phyloP scores from a whole-genome alignment of 2,888 invertebrate genomes.

The Ochropleura leucogaster region DNA sequence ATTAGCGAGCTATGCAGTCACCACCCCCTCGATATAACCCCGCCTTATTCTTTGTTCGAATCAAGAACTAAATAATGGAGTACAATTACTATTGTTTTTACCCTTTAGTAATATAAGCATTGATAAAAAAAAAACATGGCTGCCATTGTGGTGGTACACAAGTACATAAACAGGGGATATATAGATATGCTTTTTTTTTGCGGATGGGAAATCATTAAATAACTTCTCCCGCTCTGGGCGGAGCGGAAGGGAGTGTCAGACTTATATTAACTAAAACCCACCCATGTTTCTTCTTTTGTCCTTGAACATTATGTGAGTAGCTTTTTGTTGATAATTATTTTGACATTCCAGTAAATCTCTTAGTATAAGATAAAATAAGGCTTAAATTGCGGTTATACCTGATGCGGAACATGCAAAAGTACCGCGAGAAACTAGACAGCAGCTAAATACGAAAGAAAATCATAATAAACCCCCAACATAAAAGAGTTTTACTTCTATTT shows the following conservation, averaged over 20 bases:
- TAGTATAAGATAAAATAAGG: too few species aligned
- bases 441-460: conserved; percentile 8
- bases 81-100: conserved; percentile 76
- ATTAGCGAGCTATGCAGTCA: conserved; percentile 78
- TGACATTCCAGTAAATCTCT: not conserved
- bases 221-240: too few species aligned
- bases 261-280: too few species aligned
- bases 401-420: not conserved
- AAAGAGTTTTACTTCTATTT: conserved; percentile 48
- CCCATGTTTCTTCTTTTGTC: too few species aligned
- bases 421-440: not conserved
- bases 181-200: too few species aligned
- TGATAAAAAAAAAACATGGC: conserved; percentile 63
- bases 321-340: not conserved
- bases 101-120: conserved; percentile 65
- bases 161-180: conserved; percentile 4
- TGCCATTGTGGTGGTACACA: conserved; percentile 19
- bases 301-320: conserved; percentile 6
- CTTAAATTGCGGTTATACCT: too few species aligned
- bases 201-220: too few species aligned
- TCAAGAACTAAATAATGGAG: conserved; percentile 71
- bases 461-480: conserved; percentile 16
- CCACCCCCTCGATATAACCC: conserved; percentile 78
- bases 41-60: conserved; percentile 75
- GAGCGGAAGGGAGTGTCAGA: too few species aligned